Evolutionary conservation across 2,888 invertebrate genomes (phyloP).

Genomic region (Xestobium rufovillosum): DNA sequence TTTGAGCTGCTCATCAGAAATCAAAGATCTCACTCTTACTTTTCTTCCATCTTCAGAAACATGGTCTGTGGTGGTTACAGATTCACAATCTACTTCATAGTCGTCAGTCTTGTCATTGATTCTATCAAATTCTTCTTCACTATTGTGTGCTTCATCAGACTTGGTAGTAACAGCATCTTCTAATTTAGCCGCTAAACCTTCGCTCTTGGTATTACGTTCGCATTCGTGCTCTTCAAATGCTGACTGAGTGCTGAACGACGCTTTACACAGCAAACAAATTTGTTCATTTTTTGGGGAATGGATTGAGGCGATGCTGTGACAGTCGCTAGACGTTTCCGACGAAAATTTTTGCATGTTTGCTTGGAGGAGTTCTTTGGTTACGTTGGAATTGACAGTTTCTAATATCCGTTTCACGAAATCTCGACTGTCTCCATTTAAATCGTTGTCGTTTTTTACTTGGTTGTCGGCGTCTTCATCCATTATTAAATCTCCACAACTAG

Average conservation of each 20-base stretch:
- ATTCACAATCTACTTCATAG: slow-evolving; percentile 50
- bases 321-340: slow-evolving; percentile 48
- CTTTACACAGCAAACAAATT: slow-evolving; percentile 52
- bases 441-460: slow-evolving; percentile 24
- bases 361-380: slow-evolving; percentile 65
- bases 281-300: slow-evolving; percentile 37
- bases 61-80: slow-evolving; percentile 42
- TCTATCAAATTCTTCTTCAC: slow-evolving; percentile 45
- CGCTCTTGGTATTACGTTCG: slow-evolving; percentile 56
- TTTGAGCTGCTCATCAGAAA: slow-evolving; percentile 89
- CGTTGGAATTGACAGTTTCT: slow-evolving; percentile 67
- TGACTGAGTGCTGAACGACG: slow-evolving; percentile 50
- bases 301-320: slow-evolving; percentile 36
- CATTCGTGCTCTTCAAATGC: slow-evolving; percentile 68
- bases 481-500: slow-evolving; percentile 49
- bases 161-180: slow-evolving; percentile 55
- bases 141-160: slow-evolving; percentile 48
- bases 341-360: slow-evolving; percentile 61
- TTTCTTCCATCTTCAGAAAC: slow-evolving; percentile 57
- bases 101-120: slow-evolving; percentile 46
- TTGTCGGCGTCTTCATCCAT: slow-evolving; percentile 62
- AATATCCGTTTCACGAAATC: slow-evolving; percentile 62
- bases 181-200: slow-evolving; percentile 70
- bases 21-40: slow-evolving; percentile 85
- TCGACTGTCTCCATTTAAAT: slow-evolving; percentile 43